phyloP scores from a whole-genome alignment of 2,888 invertebrate species.

The Mechanitis mazaeus region DNA sequence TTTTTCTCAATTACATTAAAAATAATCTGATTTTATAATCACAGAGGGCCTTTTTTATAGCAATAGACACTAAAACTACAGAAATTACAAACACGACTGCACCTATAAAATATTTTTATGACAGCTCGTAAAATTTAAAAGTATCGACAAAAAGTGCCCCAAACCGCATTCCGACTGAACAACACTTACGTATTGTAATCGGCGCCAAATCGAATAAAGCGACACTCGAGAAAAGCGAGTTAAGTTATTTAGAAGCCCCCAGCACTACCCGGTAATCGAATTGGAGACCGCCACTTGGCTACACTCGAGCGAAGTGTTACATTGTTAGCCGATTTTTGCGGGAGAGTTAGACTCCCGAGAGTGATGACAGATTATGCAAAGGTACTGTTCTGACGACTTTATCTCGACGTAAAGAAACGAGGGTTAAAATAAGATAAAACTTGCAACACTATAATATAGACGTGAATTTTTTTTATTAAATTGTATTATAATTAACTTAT shows the following conservation, averaged over 20 bases:
- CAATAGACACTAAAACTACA: slow-evolving; percentile 18
- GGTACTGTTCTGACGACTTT: slow-evolving; percentile 29
- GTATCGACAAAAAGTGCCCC: slow-evolving; percentile 30
- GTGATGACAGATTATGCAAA: slow-evolving; percentile 56
- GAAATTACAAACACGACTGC: slow-evolving; percentile 23
- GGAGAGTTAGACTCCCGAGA: slow-evolving; percentile 34
- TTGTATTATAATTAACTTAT: not conserved
- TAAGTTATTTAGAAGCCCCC: slow-evolving; percentile 67
- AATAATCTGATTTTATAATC: slow-evolving; percentile 1
- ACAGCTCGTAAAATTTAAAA: slow-evolving; percentile 25
- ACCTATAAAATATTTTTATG: slow-evolving; percentile 28
- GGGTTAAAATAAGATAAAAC: slow-evolving; percentile 3
- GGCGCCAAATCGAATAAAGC: slow-evolving; percentile 65
- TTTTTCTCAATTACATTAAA: slow-evolving; percentile 3
- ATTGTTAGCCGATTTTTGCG: slow-evolving; percentile 70
- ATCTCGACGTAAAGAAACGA: slow-evolving; percentile 31
- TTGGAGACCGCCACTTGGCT: slow-evolving; percentile 68
- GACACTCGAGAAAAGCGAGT: slow-evolving; percentile 65
- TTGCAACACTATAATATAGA: not conserved
- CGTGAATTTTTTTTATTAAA: not conserved
- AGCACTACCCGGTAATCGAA: slow-evolving; percentile 68
- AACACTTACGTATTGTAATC: slow-evolving; percentile 68
- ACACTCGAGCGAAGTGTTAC: slow-evolving; percentile 68
- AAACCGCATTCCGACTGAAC: slow-evolving; percentile 48
- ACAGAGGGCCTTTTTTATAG: slow-evolving; percentile 4